These are phyloP conservation scores for Brachionus sp. DNA, from an alignment of 1,140 invertebrate genomes.

Conservation along the genomic window DNA sequence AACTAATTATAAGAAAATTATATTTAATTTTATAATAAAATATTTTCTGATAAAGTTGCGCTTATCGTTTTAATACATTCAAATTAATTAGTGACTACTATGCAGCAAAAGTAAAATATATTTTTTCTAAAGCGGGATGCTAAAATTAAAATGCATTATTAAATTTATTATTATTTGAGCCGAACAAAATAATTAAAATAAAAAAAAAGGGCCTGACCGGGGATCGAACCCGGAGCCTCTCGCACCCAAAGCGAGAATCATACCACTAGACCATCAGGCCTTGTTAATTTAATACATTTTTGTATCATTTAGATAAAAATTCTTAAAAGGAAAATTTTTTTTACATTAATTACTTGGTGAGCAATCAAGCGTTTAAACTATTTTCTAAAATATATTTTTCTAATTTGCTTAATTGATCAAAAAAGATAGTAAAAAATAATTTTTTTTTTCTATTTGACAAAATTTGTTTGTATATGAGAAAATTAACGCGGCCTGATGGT, in stretches of 20 bases:
- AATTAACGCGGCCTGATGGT: neutral
- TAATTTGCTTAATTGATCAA: no score
- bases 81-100: neutral
- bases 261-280: conserved; percentile 2
- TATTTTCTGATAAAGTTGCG: neutral
- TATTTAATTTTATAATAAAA: neutral
- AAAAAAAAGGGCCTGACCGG: neutral
- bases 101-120: neutral
- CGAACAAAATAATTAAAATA: no score
- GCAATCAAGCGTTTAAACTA: no score
- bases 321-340: no score
- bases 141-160: neutral
- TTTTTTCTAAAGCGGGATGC: neutral
- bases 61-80: neutral
- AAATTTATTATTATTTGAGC: neutral
- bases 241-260: conserved; percentile 2
- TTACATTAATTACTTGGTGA: no score
- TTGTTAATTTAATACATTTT: no score
- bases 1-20: neutral
- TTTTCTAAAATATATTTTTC: no score
- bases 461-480: no score
- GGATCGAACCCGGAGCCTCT: neutral
- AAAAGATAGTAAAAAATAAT: no score
- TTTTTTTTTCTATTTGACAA: no score
- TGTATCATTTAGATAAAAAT: no score